These are phyloP conservation scores for Pogona vitticeps DNA, from an alignment of 2,113 vertebrate genomes.

Conservation along the genomic window DNA sequence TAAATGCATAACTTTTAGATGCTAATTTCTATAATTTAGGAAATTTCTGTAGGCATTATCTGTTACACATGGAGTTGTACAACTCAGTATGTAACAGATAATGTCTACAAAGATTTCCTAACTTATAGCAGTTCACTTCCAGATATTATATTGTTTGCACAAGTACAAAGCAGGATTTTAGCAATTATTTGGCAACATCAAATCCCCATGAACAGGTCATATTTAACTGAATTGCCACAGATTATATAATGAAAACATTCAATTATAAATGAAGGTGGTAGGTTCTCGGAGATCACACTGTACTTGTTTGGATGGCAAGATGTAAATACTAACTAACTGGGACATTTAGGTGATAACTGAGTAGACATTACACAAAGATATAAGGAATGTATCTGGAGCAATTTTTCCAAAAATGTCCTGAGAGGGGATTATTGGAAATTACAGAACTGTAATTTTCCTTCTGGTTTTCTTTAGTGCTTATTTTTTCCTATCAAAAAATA, in stretches of 20 bases:
- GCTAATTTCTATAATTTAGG: too few species aligned
- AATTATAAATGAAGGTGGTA: background rate
- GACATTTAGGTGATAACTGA: background rate
- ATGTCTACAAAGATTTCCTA: too few species aligned
- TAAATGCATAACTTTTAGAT: too few species aligned
- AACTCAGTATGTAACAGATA: too few species aligned
- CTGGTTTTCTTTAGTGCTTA: background rate
- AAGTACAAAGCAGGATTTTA: too few species aligned
- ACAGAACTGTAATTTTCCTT: background rate
- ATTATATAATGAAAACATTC: background rate
- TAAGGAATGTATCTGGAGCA: background rate
- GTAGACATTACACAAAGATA: background rate
- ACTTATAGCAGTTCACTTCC: too few species aligned
- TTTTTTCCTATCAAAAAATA: too few species aligned
- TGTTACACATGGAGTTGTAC: too few species aligned
- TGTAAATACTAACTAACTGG: background rate
- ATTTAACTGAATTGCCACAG: background rate
- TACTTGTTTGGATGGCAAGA: background rate
- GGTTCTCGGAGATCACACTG: background rate
- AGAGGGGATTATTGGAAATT: background rate
- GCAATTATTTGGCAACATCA: slow-evolving; percentile 29
- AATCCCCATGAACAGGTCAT: slow-evolving; percentile 19
- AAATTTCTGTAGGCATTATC: too few species aligned
- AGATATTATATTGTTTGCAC: too few species aligned
- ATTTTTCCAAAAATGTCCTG: too few species aligned